phyloP scores from a whole-genome alignment of 2,888 invertebrate species.

The Nasonia oneida region DNA sequence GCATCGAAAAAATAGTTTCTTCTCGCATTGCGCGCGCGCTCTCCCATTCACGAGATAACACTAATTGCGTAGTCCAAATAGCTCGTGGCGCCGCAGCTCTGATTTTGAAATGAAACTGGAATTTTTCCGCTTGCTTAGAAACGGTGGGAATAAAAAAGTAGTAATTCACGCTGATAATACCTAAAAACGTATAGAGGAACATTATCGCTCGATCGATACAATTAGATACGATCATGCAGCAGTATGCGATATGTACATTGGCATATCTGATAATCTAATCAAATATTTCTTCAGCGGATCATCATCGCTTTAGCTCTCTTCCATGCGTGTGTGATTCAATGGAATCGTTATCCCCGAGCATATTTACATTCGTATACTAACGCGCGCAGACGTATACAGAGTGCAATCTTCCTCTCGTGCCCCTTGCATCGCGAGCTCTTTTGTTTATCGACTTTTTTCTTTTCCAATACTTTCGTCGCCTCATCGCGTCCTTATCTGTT shows the following conservation, averaged over 20 bases:
- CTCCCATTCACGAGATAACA: conserved; percentile 15
- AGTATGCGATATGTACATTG: background rate
- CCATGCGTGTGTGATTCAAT: conserved; percentile 22
- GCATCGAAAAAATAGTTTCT: background rate
- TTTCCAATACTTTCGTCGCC: conserved; percentile 31
- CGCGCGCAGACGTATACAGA: background rate
- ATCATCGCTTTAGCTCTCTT: conserved; percentile 45
- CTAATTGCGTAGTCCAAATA: conserved; percentile 22
- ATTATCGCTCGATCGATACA: conserved; percentile 14
- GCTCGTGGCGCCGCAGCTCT: background rate
- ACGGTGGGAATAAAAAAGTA: background rate
- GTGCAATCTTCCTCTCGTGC: conserved; percentile 11
- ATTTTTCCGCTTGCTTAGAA: conserved; percentile 35
- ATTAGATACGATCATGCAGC: background rate
- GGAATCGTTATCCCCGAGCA: conserved; percentile 19
- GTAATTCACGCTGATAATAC: background rate
- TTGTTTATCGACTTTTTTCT: conserved; percentile 37
- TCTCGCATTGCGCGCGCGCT: background rate
- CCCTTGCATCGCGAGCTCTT: background rate
- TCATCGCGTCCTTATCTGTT: conserved; percentile 5
- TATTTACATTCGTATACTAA: conserved; percentile 23
- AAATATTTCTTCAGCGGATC: conserved; percentile 41
- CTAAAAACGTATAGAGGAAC: background rate
- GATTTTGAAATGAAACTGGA: conserved; percentile 39
- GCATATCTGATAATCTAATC: conserved; percentile 40